These are phyloP conservation scores for Tolypeutes matacus DNA, from an alignment of 2,797 vertebrate species.

Conservation along the genomic window DNA sequence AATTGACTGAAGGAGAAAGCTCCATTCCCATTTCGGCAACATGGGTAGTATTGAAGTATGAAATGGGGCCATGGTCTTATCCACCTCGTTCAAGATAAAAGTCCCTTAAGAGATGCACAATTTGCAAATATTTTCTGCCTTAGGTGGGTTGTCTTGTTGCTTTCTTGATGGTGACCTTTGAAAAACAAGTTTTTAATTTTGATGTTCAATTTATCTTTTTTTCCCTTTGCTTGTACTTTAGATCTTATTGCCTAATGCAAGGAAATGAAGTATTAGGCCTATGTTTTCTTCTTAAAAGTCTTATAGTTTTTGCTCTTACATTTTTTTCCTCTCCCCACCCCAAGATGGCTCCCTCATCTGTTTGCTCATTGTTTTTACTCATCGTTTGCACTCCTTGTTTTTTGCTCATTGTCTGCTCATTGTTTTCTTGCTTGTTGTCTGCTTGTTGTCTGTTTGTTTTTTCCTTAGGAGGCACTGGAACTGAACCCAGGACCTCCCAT, in stretches of 20 bases:
- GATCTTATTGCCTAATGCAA: not conserved
- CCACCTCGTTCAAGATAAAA: not conserved
- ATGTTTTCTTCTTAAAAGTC: not conserved
- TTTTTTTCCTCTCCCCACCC: no score
- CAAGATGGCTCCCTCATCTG: no score
- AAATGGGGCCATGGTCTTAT: no score
- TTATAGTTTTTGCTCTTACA: no score
- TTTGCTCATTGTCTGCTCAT: no score
- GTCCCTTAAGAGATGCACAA: not conserved
- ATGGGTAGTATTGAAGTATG: no score
- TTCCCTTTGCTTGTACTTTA: not conserved
- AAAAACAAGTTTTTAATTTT: not conserved
- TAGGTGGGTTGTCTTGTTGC: not conserved
- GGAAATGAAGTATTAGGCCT: not conserved
- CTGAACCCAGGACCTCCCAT: no score
- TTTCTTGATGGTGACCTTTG: not conserved
- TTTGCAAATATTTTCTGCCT: not conserved
- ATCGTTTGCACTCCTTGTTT: no score
- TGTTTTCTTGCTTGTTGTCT: no score
- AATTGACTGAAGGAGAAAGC: slow-evolving; percentile 89
- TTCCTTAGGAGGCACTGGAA: no score
- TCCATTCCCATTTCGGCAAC: slow-evolving; percentile 87
- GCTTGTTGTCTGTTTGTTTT: no score
- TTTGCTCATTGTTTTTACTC: no score
- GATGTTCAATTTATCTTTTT: not conserved